These are phyloP conservation scores for Habropoda laboriosa DNA, from an alignment of 1,140 invertebrate genomes.

Conservation along the genomic window DNA sequence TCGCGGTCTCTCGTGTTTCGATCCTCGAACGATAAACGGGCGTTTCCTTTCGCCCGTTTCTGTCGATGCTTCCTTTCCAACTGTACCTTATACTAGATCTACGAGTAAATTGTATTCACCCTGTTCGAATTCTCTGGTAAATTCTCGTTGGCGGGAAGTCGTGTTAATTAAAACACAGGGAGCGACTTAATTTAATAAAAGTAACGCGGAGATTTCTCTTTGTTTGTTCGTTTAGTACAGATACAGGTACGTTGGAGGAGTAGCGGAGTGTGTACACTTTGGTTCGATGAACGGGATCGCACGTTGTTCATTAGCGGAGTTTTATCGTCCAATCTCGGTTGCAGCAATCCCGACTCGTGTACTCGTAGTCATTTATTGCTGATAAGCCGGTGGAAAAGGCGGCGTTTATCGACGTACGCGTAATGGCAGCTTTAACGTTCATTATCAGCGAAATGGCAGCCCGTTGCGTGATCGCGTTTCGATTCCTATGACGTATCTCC, in stretches of 20 bases:
- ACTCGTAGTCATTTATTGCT: slow-evolving; percentile 58
- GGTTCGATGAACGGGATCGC: slow-evolving; percentile 3
- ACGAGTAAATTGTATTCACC: too few species aligned
- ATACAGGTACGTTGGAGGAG: background rate
- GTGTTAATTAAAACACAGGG: background rate
- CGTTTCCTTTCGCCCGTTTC: background rate
- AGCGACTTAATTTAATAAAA: background rate
- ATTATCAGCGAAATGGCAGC: slow-evolving; percentile 61
- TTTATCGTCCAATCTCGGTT: slow-evolving; percentile 58
- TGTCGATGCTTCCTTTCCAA: too few species aligned
- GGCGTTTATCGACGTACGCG: slow-evolving; percentile 58
- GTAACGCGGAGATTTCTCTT: too few species aligned
- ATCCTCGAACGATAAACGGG: background rate
- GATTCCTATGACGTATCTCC: slow-evolving; percentile 52
- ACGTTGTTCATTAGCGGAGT: slow-evolving; percentile 59
- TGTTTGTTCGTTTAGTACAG: too few species aligned
- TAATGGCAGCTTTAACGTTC: slow-evolving; percentile 62
- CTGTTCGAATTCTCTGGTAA: too few species aligned
- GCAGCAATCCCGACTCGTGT: slow-evolving; percentile 55
- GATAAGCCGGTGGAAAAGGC: slow-evolving; percentile 59
- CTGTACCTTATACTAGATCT: too few species aligned
- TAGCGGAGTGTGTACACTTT: background rate
- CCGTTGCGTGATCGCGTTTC: slow-evolving; percentile 45
- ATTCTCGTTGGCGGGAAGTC: too few species aligned
- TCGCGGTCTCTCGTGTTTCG: too few species aligned